Evolutionary conservation across 2,113 vertebrate genomes (phyloP), one percentile per base, ranked within the genome.

Genomic region (Aplodontia rufa): DNA sequence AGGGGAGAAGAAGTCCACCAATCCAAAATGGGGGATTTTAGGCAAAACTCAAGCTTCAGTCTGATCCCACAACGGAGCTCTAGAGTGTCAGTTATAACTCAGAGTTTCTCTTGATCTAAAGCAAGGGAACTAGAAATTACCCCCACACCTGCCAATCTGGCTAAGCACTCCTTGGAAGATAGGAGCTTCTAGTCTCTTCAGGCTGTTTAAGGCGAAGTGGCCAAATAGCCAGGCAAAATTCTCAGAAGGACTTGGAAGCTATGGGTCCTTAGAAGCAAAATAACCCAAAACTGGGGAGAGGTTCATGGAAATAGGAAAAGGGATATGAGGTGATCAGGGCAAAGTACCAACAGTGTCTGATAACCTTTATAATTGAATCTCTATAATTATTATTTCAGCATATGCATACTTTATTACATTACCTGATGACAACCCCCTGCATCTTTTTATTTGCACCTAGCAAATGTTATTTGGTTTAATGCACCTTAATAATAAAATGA

Each of bases 381-480:
- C 12, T 85, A 80, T 30, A 45, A 49, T 66, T 81, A 37, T 55
- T 88, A 91, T 51, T 86, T 97, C 10, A 79, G 17, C 47, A 47
- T 78, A 14, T 72, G 4, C 60, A 30, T 91, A 58, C 17, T 90
- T 92, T 87, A 64, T 45, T 37, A 76, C 20, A 64, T 40, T 81
- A 55, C 35, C 62, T 75, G 28, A 75, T 42, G 66, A 86, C 24
- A 76, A 1, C 71, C 1, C 1, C 14, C 9, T 81, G 32, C 1
- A 62, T 71, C 30, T 87, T 93, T 95, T 83, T 32, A 49, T 92
- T 96, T 93, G 30, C 8, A 87, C 35, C 22, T 60, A 62, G 35
- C 40, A 90, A 53, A 96, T 35, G 37, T 74, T 87, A 89, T 79
- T 88, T 91, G 68, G 40, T 76, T 94, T 84, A 64, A 87, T 87